Evolutionary conservation across 2,113 vertebrate species (phyloP).

Genomic region (Gorsachius goisagi): DNA sequence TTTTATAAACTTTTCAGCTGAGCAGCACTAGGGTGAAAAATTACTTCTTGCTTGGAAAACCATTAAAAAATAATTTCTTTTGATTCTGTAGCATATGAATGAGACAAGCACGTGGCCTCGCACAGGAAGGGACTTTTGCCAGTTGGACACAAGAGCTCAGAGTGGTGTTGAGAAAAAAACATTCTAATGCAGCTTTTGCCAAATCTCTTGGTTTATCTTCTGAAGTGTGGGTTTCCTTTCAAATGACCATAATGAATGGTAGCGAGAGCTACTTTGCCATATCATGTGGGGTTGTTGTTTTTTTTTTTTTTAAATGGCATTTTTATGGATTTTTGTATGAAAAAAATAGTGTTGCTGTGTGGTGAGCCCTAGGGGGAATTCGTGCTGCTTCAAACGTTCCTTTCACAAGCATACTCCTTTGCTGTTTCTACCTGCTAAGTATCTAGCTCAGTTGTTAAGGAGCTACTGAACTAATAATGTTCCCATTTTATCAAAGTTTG

Average conservation of each 20-base stretch:
- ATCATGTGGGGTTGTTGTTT: not conserved
- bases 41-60: not conserved
- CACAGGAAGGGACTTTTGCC: conserved; percentile 3
- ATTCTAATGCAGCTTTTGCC: not conserved
- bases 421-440: not conserved
- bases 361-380: not conserved
- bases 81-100: not conserved
- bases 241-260: not conserved
- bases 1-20: not conserved
- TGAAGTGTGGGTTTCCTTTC: not conserved
- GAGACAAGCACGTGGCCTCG: not conserved
- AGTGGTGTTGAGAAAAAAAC: not conserved
- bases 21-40: not conserved
- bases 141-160: not conserved
- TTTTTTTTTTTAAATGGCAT: not conserved
- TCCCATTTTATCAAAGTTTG: not conserved
- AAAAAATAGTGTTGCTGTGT: not conserved
- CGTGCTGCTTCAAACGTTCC: not conserved
- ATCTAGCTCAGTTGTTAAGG: not conserved
- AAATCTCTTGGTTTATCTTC: not conserved
- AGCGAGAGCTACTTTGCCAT: accelerated
- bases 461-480: not conserved
- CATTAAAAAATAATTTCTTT: conserved; percentile 40
- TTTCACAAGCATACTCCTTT: not conserved
- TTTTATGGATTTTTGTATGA: not conserved